Base-by-base conservation (phyloP, 92 coral and sea anemone genomes). In the Palythoa caribaeorum region DNA sequence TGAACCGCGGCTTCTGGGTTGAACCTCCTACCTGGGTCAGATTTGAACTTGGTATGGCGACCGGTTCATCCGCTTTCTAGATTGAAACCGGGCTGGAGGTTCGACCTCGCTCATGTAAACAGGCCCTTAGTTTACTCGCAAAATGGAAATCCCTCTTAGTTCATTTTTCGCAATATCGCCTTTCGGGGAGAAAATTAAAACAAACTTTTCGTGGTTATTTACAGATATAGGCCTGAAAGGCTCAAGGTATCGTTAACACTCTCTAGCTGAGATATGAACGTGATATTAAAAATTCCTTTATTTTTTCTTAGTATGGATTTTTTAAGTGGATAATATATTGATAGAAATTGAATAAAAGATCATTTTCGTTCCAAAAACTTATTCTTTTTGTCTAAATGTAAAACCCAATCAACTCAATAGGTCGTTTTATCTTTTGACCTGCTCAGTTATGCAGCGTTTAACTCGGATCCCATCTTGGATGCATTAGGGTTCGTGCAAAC, bases 241-340 rank as follows among this genome's bases (percentile, higher is more conserved):
- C 0, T 59, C 63, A 17, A 13, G 14, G 65, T 59, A 13, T 13
- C 19, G 3, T 57, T 57, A 57, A 57, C 15, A 57, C 16, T 0
- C 50, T 59, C 16, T 10, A 59, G 65, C 65, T 10, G 16, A 11
- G 19, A 59, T 59, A 59, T 13, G 19, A 59, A 59, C 3, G 6
- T 65, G 53, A 63, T 60, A 62, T 57, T 79, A 38, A 62, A 60
- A 79, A 51, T 79, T 60, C 38, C 59, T 79, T 79, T 79, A 79
- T 79, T 79, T 79, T 75, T 79, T 37, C 72, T 59, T 79, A 38
- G 73, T 57, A 60, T 79, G 73, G 73, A 39, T 79, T 79, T 79
- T 79, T 20, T 14, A 79, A 79, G 38, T 79, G 73, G 50, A 57
- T 78, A 13, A 0, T 55, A 55, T 55, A 11, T 11, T 15, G 11